Evolutionary conservation across 2,797 vertebrate species (phyloP).

Genomic region (Meda fulgida): DNA sequence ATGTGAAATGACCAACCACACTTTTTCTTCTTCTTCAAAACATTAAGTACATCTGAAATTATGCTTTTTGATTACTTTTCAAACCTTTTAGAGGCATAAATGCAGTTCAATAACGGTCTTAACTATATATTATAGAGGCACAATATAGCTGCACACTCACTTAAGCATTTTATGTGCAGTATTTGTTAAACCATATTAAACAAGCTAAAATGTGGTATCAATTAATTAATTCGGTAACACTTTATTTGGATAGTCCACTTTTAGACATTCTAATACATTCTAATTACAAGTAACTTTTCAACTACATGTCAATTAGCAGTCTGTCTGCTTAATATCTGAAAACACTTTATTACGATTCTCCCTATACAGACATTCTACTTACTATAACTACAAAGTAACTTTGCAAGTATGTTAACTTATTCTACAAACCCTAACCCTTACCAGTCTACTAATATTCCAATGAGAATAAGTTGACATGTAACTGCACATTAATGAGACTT

Average conservation of each 20-base stretch:
- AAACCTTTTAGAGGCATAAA: background rate
- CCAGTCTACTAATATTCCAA: too few species aligned
- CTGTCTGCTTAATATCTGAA: too few species aligned
- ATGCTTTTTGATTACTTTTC: background rate
- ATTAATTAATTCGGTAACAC: background rate
- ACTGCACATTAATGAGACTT: too few species aligned
- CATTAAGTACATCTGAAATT: background rate
- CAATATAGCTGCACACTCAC: background rate
- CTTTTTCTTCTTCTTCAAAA: background rate
- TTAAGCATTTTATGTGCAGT: background rate
- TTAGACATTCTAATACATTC: background rate
- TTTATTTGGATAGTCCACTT: background rate
- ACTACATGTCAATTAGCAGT: too few species aligned
- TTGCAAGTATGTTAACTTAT: too few species aligned
- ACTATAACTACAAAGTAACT: too few species aligned
- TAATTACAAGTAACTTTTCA: background rate
- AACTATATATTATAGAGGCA: background rate
- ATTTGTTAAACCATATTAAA: background rate
- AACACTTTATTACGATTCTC: too few species aligned
- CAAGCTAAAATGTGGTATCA: background rate
- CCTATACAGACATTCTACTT: too few species aligned
- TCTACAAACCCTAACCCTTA: too few species aligned
- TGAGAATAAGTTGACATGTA: too few species aligned
- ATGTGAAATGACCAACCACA: slow-evolving; percentile 14
- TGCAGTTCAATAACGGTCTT: background rate